Conservation (phyloP, 37 sponge, comb jelly and placozoan species). For the Geodia barretti region DNA sequence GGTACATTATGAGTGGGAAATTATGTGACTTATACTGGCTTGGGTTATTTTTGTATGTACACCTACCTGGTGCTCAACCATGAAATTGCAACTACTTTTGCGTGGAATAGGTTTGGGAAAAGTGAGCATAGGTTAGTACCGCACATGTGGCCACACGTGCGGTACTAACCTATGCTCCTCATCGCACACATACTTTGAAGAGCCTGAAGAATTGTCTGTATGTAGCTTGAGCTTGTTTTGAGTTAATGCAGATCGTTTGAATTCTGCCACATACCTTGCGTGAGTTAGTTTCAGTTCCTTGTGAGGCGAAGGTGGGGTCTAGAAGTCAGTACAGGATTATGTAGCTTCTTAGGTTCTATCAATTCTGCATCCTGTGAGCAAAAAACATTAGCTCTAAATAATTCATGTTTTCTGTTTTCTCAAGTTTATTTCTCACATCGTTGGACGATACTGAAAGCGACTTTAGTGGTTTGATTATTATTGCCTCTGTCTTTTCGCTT, state of each 20-base stretch:
- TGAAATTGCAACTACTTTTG: too few relatives aligned
- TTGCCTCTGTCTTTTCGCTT: not conserved
- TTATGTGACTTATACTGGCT: not conserved
- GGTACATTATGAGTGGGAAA: not conserved
- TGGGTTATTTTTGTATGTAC: not conserved
- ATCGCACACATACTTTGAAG: too few relatives aligned
- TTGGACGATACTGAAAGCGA: not conserved
- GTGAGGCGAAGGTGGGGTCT: slow-evolving; percentile 41
- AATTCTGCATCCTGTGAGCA: slow-evolving; percentile 36
- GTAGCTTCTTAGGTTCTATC: slow-evolving; percentile 50
- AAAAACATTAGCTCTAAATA: not conserved
- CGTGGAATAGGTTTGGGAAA: too few relatives aligned
- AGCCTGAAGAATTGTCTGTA: too few relatives aligned
- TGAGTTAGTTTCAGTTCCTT: slow-evolving; percentile 57
- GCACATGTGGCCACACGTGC: too few relatives aligned
- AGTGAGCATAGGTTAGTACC: too few relatives aligned
- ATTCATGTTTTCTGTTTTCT: too few relatives aligned
- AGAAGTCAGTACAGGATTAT: slow-evolving; percentile 51
- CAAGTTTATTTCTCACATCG: too few relatives aligned
- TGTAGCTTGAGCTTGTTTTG: too few relatives aligned
- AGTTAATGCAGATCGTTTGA: too few relatives aligned
- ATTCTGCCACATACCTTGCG: slow-evolving; percentile 25
- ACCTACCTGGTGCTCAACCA: too few relatives aligned
- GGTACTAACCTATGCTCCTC: too few relatives aligned
- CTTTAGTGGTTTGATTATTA: slow-evolving; percentile 35